Percentiles rank a stretch among this genome's conserved stretches.
Evolutionary conservation across 2,888 invertebrate genomes (phyloP).

Genomic region (Callinectes sapidus): DNA sequence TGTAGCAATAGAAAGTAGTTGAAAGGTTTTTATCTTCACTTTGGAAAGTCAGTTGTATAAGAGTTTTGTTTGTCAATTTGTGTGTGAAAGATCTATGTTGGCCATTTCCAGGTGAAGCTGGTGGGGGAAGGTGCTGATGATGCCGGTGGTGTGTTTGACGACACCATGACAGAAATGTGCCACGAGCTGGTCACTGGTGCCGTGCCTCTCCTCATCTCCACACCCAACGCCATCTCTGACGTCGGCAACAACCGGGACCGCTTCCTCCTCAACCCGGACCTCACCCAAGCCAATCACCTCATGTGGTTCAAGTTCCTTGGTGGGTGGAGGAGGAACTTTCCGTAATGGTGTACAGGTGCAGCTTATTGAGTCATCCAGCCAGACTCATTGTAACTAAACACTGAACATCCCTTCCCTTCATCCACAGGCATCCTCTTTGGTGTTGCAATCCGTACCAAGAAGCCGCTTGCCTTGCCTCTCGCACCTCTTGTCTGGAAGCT

Average conservation of each 20-base stretch:
- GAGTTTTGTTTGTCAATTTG: not conserved
- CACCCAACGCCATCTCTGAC: conserved; percentile 81
- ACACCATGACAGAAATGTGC: conserved; percentile 83
- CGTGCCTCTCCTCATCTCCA: conserved; percentile 80
- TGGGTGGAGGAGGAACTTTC: conserved; percentile 73
- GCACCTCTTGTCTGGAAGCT: conserved; percentile 82
- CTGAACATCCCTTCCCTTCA: not conserved
- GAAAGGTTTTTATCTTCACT: not conserved
- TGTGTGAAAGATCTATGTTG: not conserved
- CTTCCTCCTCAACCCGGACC: conserved; percentile 80
- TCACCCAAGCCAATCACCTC: conserved; percentile 79
- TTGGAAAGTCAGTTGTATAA: not conserved
- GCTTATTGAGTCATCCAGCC: not conserved
- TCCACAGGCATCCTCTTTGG: conserved; percentile 80
- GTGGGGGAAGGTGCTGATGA: conserved; percentile 83
- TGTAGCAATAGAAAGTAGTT: not conserved
- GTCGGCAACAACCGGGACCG: conserved; percentile 81
- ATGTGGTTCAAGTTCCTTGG: conserved; percentile 81
- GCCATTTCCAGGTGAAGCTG: conserved; percentile 78
- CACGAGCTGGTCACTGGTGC: conserved; percentile 80
- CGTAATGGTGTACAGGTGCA: too few relatives aligned
- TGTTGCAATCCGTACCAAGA: conserved; percentile 82
- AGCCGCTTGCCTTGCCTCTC: conserved; percentile 81
- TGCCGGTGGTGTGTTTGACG: conserved; percentile 84
- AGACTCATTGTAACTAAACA: not conserved